Base-by-base conservation (phyloP, 2,888 invertebrate species). In the Cetonia aurata region DNA sequence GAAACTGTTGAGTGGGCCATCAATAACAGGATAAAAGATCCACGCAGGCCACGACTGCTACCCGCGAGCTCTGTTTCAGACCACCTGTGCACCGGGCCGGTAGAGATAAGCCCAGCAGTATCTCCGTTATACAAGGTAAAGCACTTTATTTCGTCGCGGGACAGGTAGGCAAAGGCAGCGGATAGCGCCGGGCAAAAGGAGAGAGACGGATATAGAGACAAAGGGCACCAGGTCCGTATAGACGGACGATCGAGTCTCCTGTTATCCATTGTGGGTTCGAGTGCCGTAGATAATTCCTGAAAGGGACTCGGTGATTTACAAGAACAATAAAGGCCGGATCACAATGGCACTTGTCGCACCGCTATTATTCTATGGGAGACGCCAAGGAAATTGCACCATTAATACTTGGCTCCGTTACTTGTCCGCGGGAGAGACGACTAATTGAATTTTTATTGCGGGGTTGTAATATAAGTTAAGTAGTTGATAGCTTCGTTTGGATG, bases 11-110 rank as follows among this genome's bases (percentile, higher is more conserved):
- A 62, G 62, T 48, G 62, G 62, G 62, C 62, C 62, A 62, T 62
- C 62, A 62, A 62, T 62, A 62, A 62, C 62, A 62, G 62, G 62
- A 62, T 62, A 62, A 62, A 62, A 48, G 50, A 62, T 62, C 62
- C 62, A 62, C 62, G 48, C 62, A 46, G 62, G 33, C 62, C 48
- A 13, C 46, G 62, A 19, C 48, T 15, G 48, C 60, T 60, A 59
- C 46, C 60, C 48, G 46, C 48, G 48, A 46, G 62, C 62, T 62
- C 62, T 19, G 48, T 48, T 33, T 46, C 62, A 48, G 62, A 62
- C 62, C 62, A 62, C 62, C 62, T 62, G 62, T 62, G 62, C 62
- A 62, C 33, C 50, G 48, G 33, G 25, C 25, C 62, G 48, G 48
- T 46, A 62, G 31, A 60, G 60, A 62, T 62, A 62, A 62, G 62